Conservation (phyloP, 2,888 invertebrate genomes). For the Bhutanitis thaidina region DNA sequence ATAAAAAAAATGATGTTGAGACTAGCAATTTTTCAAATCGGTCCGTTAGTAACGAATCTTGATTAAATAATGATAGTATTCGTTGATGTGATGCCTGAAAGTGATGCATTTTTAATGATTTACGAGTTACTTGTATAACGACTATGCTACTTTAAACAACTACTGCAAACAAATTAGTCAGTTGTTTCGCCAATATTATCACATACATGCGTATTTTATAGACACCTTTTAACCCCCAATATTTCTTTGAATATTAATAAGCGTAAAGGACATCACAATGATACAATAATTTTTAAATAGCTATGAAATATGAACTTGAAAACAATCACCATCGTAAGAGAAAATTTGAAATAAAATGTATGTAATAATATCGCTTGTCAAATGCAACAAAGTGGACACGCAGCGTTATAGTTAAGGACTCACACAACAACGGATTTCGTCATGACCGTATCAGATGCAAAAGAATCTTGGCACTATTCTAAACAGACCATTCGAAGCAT, state of each 20-base stretch:
- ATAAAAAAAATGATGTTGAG: constrained; percentile 43
- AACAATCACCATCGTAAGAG: constrained; percentile 22
- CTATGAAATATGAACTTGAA: no score
- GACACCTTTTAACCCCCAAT: constrained; percentile 12
- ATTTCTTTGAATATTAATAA: constrained; percentile 9
- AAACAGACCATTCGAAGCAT: no score
- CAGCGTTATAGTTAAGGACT: constrained; percentile 35
- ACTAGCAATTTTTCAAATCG: constrained; percentile 69
- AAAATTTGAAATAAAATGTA: constrained; percentile 36
- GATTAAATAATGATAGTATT: constrained; percentile 10
- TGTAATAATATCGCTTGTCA: constrained; percentile 51
- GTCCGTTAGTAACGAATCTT: constrained; percentile 31
- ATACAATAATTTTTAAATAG: constrained; percentile 19
- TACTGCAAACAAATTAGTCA: constrained; percentile 55
- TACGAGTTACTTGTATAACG: constrained; percentile 26
- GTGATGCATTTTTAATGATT: constrained; percentile 20
- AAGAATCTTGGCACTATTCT: no score
- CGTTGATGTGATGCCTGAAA: constrained; percentile 8
- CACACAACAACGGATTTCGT: constrained; percentile 36
- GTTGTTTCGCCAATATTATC: constrained; percentile 42
- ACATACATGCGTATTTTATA: constrained; percentile 47
- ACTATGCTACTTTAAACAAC: constrained; percentile 43
- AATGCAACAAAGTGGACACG: constrained; percentile 44
- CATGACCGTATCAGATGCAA: constrained; percentile 1
- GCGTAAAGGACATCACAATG: constrained; percentile 4